Percentiles rank a stretch among this genome's conserved stretches.
These are phyloP conservation scores for Saguinus imperator DNA, from an alignment of 2,113 vertebrate species.

Conservation along the genomic window DNA sequence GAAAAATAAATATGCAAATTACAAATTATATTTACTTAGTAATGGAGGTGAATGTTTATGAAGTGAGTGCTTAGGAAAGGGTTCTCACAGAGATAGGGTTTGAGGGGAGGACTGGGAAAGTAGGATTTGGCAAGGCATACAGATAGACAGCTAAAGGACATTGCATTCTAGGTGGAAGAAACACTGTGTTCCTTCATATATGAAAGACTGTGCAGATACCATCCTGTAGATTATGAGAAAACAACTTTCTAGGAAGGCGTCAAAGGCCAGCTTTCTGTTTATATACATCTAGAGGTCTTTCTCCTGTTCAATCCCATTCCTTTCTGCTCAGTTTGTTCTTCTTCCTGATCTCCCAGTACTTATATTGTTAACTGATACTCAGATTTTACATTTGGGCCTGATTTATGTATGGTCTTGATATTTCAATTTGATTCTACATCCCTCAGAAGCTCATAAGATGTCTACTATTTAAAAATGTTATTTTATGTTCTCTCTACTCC, in stretches of 20 bases:
- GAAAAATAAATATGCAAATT: neutral
- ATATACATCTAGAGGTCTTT: neutral
- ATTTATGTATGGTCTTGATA: constrained; percentile 1
- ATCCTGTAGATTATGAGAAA: neutral
- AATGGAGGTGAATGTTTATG: neutral
- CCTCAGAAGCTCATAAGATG: neutral
- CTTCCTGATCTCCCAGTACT: neutral
- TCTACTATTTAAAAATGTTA: constrained; percentile 8
- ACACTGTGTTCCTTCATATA: neutral
- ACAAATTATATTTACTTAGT: neutral
- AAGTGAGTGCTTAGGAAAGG: neutral
- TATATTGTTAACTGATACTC: neutral
- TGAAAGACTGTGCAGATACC: neutral
- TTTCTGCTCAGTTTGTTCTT: neutral
- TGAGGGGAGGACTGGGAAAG: neutral
- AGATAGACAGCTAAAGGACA: neutral
- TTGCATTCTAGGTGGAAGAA: neutral
- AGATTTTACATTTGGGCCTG: neutral
- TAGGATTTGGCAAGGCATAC: neutral
- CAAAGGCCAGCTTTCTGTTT: neutral
- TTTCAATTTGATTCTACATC: neutral
- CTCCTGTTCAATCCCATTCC: neutral
- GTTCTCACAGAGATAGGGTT: neutral
- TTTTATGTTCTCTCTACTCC: neutral
- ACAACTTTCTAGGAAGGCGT: neutral